Conservation (phyloP, 2,797 vertebrate genomes). For the Clarias fuscus region DNA sequence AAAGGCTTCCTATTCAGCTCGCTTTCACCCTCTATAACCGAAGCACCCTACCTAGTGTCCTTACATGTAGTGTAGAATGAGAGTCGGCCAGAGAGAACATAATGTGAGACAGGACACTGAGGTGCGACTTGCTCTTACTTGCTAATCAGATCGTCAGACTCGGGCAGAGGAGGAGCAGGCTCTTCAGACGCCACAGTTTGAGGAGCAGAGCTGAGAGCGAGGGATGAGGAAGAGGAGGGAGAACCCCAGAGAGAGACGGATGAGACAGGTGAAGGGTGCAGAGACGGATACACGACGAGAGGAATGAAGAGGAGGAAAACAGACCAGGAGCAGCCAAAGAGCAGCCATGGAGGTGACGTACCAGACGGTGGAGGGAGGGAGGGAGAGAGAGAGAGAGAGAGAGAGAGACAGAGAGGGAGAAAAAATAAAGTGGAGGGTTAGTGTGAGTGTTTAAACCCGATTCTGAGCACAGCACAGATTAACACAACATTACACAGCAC, state of each 20-base stretch:
- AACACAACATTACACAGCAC: not conserved
- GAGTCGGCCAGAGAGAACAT: not conserved
- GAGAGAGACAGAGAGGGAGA: slow-evolving; percentile 9
- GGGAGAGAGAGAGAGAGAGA: slow-evolving; percentile 24
- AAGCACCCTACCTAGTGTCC: not conserved
- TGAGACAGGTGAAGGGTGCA: slow-evolving; percentile 42
- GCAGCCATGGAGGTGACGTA: slow-evolving; percentile 35
- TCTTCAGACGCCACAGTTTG: slow-evolving; percentile 78
- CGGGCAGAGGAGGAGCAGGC: slow-evolving; percentile 85
- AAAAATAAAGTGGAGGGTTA: slow-evolving; percentile 67
- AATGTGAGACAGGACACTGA: not conserved
- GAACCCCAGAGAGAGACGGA: slow-evolving; percentile 29
- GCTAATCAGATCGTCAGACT: slow-evolving; percentile 92
- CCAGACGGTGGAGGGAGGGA: slow-evolving; percentile 19
- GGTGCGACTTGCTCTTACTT: slow-evolving; percentile 79
- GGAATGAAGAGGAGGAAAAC: slow-evolving; percentile 33
- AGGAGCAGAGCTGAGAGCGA: slow-evolving; percentile 78
- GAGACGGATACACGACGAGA: slow-evolving; percentile 35
- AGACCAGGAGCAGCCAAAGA: slow-evolving; percentile 38
- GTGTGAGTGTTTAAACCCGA: slow-evolving; percentile 59
- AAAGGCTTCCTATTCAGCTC: not conserved
- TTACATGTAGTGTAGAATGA: not conserved
- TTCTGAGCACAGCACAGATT: slow-evolving; percentile 24
- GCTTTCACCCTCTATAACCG: not conserved
- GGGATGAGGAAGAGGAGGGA: slow-evolving; percentile 35